A percentile compares a stretch with the other conserved stretches of the same genome.
phyloP scores from a whole-genome alignment of 1,140 invertebrate species.

The Drosophila simulans region DNA sequence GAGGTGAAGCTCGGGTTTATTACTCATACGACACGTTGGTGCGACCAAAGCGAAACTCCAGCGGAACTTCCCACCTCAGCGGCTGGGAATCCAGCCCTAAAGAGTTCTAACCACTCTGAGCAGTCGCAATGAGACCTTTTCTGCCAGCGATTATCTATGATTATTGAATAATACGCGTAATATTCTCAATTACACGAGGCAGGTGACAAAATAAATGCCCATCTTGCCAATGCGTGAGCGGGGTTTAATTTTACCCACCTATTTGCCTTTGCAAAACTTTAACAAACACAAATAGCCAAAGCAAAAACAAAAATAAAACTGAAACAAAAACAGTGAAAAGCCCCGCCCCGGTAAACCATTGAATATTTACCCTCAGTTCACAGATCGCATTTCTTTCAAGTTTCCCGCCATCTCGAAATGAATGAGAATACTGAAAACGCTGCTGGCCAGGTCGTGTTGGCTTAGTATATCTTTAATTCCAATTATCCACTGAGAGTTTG shows the following conservation, averaged over 20 bases:
- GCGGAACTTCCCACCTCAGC: not conserved
- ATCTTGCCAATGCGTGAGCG: conserved; percentile 58
- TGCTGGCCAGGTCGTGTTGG: conserved; percentile 46
- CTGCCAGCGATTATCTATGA: conserved; percentile 54
- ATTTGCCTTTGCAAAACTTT: conserved; percentile 65
- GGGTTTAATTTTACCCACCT: conserved; percentile 70
- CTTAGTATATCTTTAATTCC: conserved; percentile 76
- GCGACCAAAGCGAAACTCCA: conserved; percentile 29
- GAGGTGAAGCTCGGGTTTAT: conserved; percentile 57
- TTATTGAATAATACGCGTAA: conserved; percentile 66
- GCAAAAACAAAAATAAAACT: conserved; percentile 20
- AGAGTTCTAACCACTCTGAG: conserved; percentile 33
- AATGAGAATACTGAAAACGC: conserved; percentile 19
- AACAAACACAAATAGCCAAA: conserved; percentile 66
- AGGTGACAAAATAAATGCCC: conserved; percentile 81
- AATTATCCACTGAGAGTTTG: conserved; percentile 67
- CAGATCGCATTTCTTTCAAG: conserved; percentile 75
- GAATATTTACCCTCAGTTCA: conserved; percentile 63
- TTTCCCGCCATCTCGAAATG: conserved; percentile 30
- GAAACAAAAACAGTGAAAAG: conserved; percentile 15
- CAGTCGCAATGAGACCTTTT: conserved; percentile 27
- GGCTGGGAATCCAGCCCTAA: conserved; percentile 50
- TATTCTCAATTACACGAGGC: conserved; percentile 51
- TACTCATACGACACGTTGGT: conserved; percentile 73
- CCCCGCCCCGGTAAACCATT: conserved; percentile 35